Percentiles rank a stretch among this genome's conserved stretches.
Conservation (phyloP, 2,888 invertebrate genomes). For the Plagodis dolabraria region DNA sequence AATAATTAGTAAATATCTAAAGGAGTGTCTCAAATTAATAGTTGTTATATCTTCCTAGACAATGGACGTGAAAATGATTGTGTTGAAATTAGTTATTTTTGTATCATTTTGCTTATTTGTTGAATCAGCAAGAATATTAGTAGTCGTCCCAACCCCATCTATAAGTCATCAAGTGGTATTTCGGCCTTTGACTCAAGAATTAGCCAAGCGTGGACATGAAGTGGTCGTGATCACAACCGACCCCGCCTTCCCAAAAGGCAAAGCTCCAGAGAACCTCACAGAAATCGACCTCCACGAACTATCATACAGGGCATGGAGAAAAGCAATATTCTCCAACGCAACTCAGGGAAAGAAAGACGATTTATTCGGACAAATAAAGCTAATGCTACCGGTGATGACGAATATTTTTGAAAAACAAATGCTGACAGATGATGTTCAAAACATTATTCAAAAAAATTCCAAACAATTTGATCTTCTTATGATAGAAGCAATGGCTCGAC, state of each 20-base stretch:
- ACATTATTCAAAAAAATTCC: slow-evolving; percentile 3
- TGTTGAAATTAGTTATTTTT: background rate
- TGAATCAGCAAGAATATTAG: slow-evolving; percentile 42
- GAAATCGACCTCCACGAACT: slow-evolving; percentile 65
- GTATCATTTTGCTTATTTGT: background rate
- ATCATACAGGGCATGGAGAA: slow-evolving; percentile 38
- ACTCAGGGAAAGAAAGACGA: background rate
- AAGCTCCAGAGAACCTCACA: slow-evolving; percentile 56
- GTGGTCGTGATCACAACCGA: slow-evolving; percentile 66
- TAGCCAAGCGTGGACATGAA: slow-evolving; percentile 72
- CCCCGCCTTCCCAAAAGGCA: slow-evolving; percentile 56
- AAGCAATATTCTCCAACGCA: background rate
- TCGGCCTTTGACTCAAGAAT: slow-evolving; percentile 58
- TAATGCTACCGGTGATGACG: background rate
- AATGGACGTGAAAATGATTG: background rate
- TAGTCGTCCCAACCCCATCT: slow-evolving; percentile 61
- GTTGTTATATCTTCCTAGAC: background rate
- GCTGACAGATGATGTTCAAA: slow-evolving; percentile 11
- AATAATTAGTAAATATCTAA: background rate
- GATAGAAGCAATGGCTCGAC: slow-evolving; percentile 6
- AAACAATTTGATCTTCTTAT: slow-evolving; percentile 15
- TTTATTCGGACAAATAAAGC: background rate
- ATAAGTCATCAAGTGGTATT: slow-evolving; percentile 75
- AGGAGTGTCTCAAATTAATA: background rate
- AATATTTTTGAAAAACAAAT: slow-evolving; percentile 20